Evolutionary conservation across 2,888 invertebrate genomes (phyloP).

Genomic region (Drosophila tripunctata): DNA sequence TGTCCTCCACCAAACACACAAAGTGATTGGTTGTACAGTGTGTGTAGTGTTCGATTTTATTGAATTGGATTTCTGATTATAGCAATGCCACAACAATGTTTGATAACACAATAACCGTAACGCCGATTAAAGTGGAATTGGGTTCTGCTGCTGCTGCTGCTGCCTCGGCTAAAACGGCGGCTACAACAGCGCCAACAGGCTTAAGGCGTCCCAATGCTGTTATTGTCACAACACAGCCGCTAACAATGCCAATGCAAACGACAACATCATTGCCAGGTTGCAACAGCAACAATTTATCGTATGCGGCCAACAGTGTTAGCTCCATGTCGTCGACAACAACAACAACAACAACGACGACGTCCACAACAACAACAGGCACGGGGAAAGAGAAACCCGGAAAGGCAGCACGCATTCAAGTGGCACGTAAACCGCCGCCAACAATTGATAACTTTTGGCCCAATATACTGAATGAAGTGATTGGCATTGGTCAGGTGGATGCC

Average conservation of each 20-base stretch:
- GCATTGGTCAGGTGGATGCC: slow-evolving; percentile 91
- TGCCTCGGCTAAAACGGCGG: slow-evolving; percentile 42
- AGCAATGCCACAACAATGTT: slow-evolving; percentile 68
- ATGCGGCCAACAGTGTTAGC: slow-evolving; percentile 53
- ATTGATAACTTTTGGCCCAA: slow-evolving; percentile 93
- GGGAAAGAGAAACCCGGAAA: slow-evolving; percentile 71
- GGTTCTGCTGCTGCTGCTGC: slow-evolving; percentile 30
- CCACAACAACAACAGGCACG: slow-evolving; percentile 17
- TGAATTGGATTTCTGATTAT: slow-evolving; percentile 3
- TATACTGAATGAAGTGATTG: slow-evolving; percentile 91
- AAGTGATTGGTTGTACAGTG: slow-evolving; percentile 36
- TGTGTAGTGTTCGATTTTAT: slow-evolving; percentile 28
- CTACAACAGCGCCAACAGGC: slow-evolving; percentile 25
- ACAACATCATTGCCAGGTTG: slow-evolving; percentile 16
- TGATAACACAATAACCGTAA: slow-evolving; percentile 71
- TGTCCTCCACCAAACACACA: slow-evolving; percentile 9
- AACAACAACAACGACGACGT: slow-evolving; percentile 20
- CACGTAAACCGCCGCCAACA: slow-evolving; percentile 84
- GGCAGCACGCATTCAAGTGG: slow-evolving; percentile 55
- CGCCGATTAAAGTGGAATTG: slow-evolving; percentile 67
- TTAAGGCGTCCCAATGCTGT: slow-evolving; percentile 57
- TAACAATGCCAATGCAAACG: slow-evolving; percentile 17
- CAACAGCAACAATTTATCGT: slow-evolving; percentile 28
- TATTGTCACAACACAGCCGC: slow-evolving; percentile 50
- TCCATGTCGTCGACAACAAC: slow-evolving; percentile 25